These are phyloP conservation scores for Eupithecia exiguata DNA, from an alignment of 2,888 invertebrate species.

Conservation along the genomic window DNA sequence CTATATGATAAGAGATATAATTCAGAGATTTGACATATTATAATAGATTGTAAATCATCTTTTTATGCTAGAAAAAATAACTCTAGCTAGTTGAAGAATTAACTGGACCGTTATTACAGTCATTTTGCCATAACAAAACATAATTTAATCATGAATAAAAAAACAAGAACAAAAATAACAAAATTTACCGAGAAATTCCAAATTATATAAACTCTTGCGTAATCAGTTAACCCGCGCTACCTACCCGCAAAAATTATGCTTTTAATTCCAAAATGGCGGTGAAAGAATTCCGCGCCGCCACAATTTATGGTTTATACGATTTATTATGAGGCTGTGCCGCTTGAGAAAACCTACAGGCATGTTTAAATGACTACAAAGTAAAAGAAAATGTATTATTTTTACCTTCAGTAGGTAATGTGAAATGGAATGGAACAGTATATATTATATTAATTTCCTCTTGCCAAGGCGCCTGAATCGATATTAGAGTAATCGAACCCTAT, in stretches of 20 bases:
- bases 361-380: slow-evolving; percentile 34
- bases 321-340: slow-evolving; percentile 51
- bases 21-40: neutral
- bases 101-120: neutral
- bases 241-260: slow-evolving; percentile 56
- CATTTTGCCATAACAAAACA: neutral
- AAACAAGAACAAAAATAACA: neutral
- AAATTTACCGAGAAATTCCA: neutral
- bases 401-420: slow-evolving; percentile 12
- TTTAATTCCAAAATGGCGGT: slow-evolving; percentile 61
- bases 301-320: slow-evolving; percentile 61
- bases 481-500: neutral
- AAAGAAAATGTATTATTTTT: slow-evolving; percentile 24
- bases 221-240: slow-evolving; percentile 35
- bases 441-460: neutral
- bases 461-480: neutral
- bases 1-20: no score
- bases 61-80: neutral
- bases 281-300: slow-evolving; percentile 63
- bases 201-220: slow-evolving; percentile 15
- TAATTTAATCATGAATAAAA: neutral
- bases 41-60: neutral
- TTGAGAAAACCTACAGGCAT: slow-evolving; percentile 40
- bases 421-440: neutral
- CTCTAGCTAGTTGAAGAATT: neutral